A percentile compares a stretch with the other conserved stretches of the same genome.
These are phyloP conservation scores for Argya squamiceps DNA, from an alignment of 2,797 vertebrate species.

Conservation along the genomic window DNA sequence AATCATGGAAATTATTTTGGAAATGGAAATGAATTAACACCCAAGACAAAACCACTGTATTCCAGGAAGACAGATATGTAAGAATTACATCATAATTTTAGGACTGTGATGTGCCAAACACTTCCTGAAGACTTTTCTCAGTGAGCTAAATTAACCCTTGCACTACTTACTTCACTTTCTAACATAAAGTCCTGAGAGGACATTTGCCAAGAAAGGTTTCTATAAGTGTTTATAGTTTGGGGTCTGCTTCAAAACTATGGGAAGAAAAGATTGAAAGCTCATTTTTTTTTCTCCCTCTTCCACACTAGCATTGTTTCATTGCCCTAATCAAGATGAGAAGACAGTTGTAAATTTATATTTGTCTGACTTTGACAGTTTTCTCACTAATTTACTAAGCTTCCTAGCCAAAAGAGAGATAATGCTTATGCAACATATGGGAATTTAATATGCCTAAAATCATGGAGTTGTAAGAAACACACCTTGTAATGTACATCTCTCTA, in stretches of 20 bases:
- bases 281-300: background rate
- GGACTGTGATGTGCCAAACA: background rate
- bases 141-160: background rate
- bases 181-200: background rate
- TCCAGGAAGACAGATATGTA: background rate
- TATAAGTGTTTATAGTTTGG: background rate
- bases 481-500: background rate
- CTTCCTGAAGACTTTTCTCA: background rate
- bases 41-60: background rate
- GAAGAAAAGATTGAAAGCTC: background rate
- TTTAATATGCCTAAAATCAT: background rate
- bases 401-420: background rate
- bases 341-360: background rate
- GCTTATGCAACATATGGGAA: background rate
- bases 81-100: background rate
- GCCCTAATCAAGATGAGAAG: background rate
- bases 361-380: background rate
- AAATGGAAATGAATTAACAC: background rate
- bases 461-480: background rate
- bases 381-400: background rate
- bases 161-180: background rate
- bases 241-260: background rate
- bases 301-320: background rate
- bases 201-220: background rate
- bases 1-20: background rate